These are phyloP conservation scores for Lepidurus packardi DNA, from an alignment of 1,140 invertebrate species.

Conservation along the genomic window DNA sequence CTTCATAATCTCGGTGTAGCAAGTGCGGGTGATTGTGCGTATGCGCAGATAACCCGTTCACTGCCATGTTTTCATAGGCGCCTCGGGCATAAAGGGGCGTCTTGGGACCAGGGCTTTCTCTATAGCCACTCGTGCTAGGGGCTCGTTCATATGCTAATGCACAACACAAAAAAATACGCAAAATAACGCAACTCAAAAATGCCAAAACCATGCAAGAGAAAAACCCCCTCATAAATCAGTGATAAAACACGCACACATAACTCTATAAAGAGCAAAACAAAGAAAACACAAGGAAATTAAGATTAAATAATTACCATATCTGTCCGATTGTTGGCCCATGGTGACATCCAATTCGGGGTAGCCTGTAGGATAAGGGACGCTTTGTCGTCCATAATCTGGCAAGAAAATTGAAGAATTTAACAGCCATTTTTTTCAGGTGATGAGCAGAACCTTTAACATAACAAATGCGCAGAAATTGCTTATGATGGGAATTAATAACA, in stretches of 20 bases:
- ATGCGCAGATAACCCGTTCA: slow-evolving; percentile 28
- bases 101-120: slow-evolving; percentile 22
- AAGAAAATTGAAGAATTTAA: slow-evolving; percentile 35
- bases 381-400: slow-evolving; percentile 54
- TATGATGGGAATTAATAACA: not conserved
- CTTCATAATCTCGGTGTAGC: slow-evolving; percentile 37
- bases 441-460: not conserved
- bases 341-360: slow-evolving; percentile 60
- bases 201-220: not conserved
- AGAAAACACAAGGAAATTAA: not conserved
- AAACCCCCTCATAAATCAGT: not conserved
- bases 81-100: not conserved
- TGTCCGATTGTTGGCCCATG: slow-evolving; percentile 51
- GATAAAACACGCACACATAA: slow-evolving; percentile 58
- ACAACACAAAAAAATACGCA: slow-evolving; percentile 36
- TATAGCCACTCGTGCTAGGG: not conserved
- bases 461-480: not conserved
- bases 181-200: slow-evolving; percentile 29
- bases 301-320: slow-evolving; percentile 51
- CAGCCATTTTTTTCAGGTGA: not conserved
- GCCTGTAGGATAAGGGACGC: slow-evolving; percentile 52
- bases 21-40: slow-evolving; percentile 30
- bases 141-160: slow-evolving; percentile 35
- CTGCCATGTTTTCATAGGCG: slow-evolving; percentile 25
- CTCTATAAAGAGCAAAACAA: slow-evolving; percentile 81